These are phyloP conservation scores for Fregetta grallaria DNA, from an alignment of 2,113 vertebrate genomes.

Conservation along the genomic window DNA sequence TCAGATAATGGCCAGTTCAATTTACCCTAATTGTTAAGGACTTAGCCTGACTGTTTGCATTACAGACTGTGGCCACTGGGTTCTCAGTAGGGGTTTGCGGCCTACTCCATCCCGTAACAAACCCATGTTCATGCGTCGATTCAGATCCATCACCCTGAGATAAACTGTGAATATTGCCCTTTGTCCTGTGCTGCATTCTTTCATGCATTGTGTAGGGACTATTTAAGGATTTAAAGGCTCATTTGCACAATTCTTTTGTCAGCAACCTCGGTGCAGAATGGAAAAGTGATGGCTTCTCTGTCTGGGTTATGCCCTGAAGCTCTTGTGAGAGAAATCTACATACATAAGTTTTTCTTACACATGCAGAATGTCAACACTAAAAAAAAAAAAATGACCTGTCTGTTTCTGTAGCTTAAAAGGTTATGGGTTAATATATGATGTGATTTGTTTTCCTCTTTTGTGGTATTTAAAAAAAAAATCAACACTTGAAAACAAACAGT, in stretches of 20 bases:
- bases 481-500: slow-evolving; percentile 50
- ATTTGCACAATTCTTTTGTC: slow-evolving; percentile 99
- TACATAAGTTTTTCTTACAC: slow-evolving; percentile 72
- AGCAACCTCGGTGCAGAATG: slow-evolving; percentile 83
- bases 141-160: slow-evolving; percentile 98
- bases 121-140: slow-evolving; percentile 97
- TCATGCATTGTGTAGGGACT: slow-evolving; percentile 91
- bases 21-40: slow-evolving; percentile 87
- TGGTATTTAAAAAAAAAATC: slow-evolving; percentile 4
- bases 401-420: slow-evolving; percentile 72
- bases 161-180: slow-evolving; percentile 90
- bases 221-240: slow-evolving; percentile 99
- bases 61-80: slow-evolving; percentile 84
- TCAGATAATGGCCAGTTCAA: slow-evolving; percentile 89
- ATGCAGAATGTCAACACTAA: slow-evolving; percentile 74
- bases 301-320: slow-evolving; percentile 80
- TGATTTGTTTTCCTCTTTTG: slow-evolving; percentile 54
- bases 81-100: slow-evolving; percentile 90
- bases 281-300: slow-evolving; percentile 78
- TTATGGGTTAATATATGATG: slow-evolving; percentile 71
- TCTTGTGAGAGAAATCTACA: slow-evolving; percentile 78
- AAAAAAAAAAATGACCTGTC: slow-evolving; percentile 74
- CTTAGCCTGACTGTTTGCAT: slow-evolving; percentile 83
- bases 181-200: slow-evolving; percentile 91
- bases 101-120: slow-evolving; percentile 87